A percentile compares a stretch with the other conserved stretches of the same genome.
phyloP scores from a whole-genome alignment of 2,888 invertebrate species.

The Megaustenia siamemsis region DNA sequence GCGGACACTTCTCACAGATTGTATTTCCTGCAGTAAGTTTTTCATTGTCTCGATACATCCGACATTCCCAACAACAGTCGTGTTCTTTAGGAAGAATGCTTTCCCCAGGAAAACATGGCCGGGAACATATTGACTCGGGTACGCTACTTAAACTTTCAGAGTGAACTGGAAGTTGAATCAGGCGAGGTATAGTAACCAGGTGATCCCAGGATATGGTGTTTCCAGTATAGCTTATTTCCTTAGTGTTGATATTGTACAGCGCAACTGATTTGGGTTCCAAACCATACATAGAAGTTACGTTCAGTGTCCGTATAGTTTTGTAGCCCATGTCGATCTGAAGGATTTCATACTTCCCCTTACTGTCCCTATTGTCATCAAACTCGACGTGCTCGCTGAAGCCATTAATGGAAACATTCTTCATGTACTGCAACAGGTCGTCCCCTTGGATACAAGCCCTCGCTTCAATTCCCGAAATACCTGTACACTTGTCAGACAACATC shows the following conservation, averaged over 20 bases:
- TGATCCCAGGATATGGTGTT: constrained; percentile 17
- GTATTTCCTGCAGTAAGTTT: constrained; percentile 40
- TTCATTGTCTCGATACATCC: constrained; percentile 63
- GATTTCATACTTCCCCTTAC: constrained; percentile 9
- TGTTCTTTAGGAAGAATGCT: constrained; percentile 57
- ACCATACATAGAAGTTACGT: not conserved
- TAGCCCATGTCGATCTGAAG: constrained; percentile 17
- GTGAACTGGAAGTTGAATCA: not conserved
- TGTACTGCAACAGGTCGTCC: constrained; percentile 28
- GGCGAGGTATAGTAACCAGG: not conserved
- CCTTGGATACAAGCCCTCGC: constrained; percentile 47
- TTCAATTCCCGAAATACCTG: not conserved
- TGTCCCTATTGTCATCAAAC: constrained; percentile 42
- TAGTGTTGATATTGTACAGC: not conserved
- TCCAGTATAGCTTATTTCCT: not conserved
- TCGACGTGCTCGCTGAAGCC: constrained; percentile 40
- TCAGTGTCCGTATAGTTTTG: not conserved
- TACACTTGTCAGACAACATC: constrained; percentile 23
- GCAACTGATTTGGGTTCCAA: not conserved
- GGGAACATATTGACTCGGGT: constrained; percentile 59
- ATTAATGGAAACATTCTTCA: constrained; percentile 37
- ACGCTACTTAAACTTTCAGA: too few relatives aligned
- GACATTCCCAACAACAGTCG: constrained; percentile 67
- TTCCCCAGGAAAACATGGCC: constrained; percentile 62
- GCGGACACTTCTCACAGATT: constrained; percentile 57